Base-by-base conservation (phyloP, 2,888 invertebrate species). In the Barypeithes pellucidus region DNA sequence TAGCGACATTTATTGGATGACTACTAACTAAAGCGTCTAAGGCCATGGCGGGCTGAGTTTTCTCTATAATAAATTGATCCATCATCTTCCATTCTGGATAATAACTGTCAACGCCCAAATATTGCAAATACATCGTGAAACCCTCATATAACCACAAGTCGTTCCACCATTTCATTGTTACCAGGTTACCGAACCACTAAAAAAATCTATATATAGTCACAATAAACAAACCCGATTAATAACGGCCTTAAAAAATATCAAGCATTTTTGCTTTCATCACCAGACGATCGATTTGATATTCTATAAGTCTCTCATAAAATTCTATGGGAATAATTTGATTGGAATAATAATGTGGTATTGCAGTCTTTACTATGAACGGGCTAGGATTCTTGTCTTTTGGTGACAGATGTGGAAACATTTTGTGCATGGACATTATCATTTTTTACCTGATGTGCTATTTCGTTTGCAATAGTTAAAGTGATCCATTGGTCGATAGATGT, bases 91-190 rank as follows among this genome's bases (percentile, higher is more conserved):
- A 91, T 67, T 90, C 89, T 1, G 90, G 90, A 80, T 88, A 88
- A 61, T 91, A 88, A 79, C 87, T 87, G 79, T 90, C 88, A 1
- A 91, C 90, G 0, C 91, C 93, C 72, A 92, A 88, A 85, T 95
- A 94, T 77, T 95, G 94, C 77, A 96, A 89, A 80, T 93, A 94
- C 61, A 92, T 93, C 0, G 95, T 95, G 74, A 95, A 92, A 0
- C 94, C 97, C 83, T 97, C 96, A 84, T 96, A 94, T 75, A 97
- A 87, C 97, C 97, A 97, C 61, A 94, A 89, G 78, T 97, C 94
- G 60, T 94, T 95, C 96, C 96, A 96, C 96, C 96, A 96, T 80
- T 94, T 93, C 87, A 97, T 97, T 0, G 97, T 97, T 0, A 97
- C 96, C 16, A 98, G 89, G 79, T 97, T 97, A 50, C 95, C 95